Conservation (phyloP, 2,888 invertebrate species). For the Xylocampa areola region DNA sequence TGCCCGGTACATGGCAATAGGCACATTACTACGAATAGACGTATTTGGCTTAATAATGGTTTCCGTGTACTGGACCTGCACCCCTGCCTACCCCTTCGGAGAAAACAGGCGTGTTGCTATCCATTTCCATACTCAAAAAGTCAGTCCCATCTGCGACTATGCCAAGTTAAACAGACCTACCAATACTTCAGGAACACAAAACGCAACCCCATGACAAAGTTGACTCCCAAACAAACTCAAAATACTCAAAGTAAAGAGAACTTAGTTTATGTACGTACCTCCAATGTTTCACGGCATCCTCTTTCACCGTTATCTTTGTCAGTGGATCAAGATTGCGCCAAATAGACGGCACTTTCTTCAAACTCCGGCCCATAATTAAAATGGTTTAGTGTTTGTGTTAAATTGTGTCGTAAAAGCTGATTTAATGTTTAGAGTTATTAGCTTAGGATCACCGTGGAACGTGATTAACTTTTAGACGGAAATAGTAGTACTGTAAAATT, state of each 20-base stretch:
- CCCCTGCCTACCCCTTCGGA: no score
- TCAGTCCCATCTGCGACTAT: no score
- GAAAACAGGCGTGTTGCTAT: no score
- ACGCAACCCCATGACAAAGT: conserved; percentile 18
- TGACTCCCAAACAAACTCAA: conserved; percentile 36
- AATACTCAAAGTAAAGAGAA: conserved; percentile 36
- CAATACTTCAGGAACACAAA: background rate
- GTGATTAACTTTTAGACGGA: conserved; percentile 15
- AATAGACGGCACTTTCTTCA: conserved; percentile 44
- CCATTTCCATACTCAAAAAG: no score
- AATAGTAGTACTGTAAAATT: background rate
- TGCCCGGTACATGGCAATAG: no score
- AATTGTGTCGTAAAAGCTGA: conserved; percentile 52
- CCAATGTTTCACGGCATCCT: conserved; percentile 45
- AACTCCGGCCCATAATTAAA: conserved; percentile 54
- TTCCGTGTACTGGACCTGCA: no score
- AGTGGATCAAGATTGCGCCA: conserved; percentile 45
- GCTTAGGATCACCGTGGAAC: conserved; percentile 33
- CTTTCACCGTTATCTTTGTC: conserved; percentile 43
- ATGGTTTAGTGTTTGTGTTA: conserved; percentile 57
- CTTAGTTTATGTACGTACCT: conserved; percentile 26
- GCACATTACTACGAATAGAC: no score
- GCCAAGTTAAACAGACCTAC: no score
- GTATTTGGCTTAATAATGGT: no score
- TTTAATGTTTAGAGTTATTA: conserved; percentile 50